A percentile compares a stretch with the other conserved stretches of the same genome.
These are phyloP conservation scores for Tenrec ecaudatus DNA, from an alignment of 2,113 vertebrate species.

Conservation along the genomic window DNA sequence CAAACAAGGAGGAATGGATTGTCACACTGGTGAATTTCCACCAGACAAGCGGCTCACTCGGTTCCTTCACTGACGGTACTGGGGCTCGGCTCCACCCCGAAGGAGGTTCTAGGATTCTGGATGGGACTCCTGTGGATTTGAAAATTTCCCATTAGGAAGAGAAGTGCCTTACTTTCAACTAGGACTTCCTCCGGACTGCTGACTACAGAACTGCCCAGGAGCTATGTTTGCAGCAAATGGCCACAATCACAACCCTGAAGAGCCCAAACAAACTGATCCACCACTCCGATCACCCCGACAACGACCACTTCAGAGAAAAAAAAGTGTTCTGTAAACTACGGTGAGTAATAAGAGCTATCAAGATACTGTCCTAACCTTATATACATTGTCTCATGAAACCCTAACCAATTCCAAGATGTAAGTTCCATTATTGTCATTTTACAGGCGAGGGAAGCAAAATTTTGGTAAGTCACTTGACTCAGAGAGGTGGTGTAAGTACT, in stretches of 20 bases:
- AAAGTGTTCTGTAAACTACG: conserved; percentile 12
- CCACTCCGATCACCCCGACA: background rate
- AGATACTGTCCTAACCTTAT: background rate
- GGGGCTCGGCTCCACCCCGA: background rate
- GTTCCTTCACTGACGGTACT: conserved; percentile 28
- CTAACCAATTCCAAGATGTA: background rate
- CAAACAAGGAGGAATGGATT: conserved; percentile 20
- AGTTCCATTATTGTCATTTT: conserved; percentile 44
- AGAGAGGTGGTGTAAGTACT: background rate
- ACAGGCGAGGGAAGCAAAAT: conserved; percentile 58
- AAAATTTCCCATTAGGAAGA: conserved; percentile 45
- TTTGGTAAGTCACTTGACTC: conserved; percentile 41
- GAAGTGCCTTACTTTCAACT: background rate
- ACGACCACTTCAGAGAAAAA: background rate
- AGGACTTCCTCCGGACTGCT: conserved; percentile 26
- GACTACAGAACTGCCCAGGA: background rate
- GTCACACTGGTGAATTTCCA: conserved; percentile 46
- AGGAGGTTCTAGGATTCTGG: conserved; percentile 37
- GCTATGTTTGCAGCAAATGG: background rate
- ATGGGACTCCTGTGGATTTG: background rate
- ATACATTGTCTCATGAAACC: conserved; percentile 55
- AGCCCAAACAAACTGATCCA: conserved; percentile 46
- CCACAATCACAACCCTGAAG: conserved; percentile 2
- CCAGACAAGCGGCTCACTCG: background rate
- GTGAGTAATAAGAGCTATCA: conserved; percentile 27